Evolutionary conservation across 1,140 invertebrate genomes (phyloP), one percentile per base, ranked within the genome.

Genomic region (Drosophila parvula): DNA sequence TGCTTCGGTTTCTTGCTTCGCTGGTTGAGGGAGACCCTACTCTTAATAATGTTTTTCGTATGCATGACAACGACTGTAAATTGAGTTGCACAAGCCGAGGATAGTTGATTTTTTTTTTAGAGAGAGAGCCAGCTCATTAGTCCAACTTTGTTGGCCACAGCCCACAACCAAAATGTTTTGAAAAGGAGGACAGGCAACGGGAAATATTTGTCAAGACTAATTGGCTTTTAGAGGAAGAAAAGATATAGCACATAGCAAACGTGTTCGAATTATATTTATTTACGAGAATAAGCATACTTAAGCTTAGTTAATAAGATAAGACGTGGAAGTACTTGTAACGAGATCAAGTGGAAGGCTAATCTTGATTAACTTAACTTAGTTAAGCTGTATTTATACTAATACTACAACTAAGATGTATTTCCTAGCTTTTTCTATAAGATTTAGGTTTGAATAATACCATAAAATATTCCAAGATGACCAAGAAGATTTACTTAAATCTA

Each of bases 21-120:
- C 55, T 16, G 53, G 32, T 10, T 28, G 8, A 30, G 8, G 27
- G 10, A 43, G 38, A n/a, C 32, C 41, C 47, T 28, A 38, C 55
- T 51, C 73, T 59, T 77, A 83, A 77, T 79, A 79, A 68, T 77
- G 58, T 65, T 73, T 68, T 79, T 53, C 53, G 61, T 77, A 73
- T 79, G 71, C 81, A 83, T 77, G 67, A 59, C 81, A 77, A 77
- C 77, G 62, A 58, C 69, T 75, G 57, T 50, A 45, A 78, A 78
- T 78, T 68, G 61, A 74, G 76, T 47, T 78, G 65, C 64, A 61
- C 65, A 28, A 53, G 40, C 18, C 5, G 18, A 30, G 14, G 45
- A 34, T 63, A 36, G 51, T 55, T 18, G 51, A n/a, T 5, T 11
- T 36, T 53, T 55, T 55, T 38, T 50, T 3, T 11, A 18, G 4